Evolutionary conservation across 2,888 invertebrate species (phyloP).

Genomic region (Phrixothrix hirtus): DNA sequence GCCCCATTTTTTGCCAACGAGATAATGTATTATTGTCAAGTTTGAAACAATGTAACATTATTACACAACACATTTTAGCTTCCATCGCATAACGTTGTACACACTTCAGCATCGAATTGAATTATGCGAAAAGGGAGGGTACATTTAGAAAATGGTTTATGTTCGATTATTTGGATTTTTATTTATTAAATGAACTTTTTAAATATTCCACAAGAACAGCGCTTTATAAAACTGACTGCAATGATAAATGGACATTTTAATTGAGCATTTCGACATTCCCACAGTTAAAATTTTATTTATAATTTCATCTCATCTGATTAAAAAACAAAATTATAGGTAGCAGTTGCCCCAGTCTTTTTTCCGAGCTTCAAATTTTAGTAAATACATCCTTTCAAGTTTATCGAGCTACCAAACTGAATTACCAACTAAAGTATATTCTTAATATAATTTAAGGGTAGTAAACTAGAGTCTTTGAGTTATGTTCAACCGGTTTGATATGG

Average conservation of each 20-base stretch:
- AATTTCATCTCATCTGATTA: not conserved
- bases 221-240: too few relatives aligned
- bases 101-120: slow-evolving; percentile 17
- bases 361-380: not conserved
- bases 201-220: not conserved
- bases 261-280: too few relatives aligned
- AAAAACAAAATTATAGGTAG: not conserved
- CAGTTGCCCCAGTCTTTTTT: too few relatives aligned
- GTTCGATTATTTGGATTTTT: slow-evolving; percentile 2
- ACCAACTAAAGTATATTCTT: not conserved
- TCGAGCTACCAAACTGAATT: not conserved
- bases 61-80: slow-evolving; percentile 32
- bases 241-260: too few relatives aligned
- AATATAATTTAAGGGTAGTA: not conserved
- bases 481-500: not conserved
- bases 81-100: slow-evolving; percentile 13
- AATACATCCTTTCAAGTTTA: not conserved
- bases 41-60: slow-evolving; percentile 46
- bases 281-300: too few relatives aligned
- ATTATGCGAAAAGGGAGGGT: slow-evolving; percentile 12
- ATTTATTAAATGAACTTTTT: slow-evolving; percentile 3
- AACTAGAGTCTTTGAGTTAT: not conserved
- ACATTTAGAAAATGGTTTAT: slow-evolving; percentile 9
- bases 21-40: slow-evolving; percentile 44
- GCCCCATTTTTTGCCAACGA: slow-evolving; percentile 41